Evolutionary conservation across 2,797 vertebrate genomes (phyloP).

Genomic region (Erpetoichthys calabaricus): DNA sequence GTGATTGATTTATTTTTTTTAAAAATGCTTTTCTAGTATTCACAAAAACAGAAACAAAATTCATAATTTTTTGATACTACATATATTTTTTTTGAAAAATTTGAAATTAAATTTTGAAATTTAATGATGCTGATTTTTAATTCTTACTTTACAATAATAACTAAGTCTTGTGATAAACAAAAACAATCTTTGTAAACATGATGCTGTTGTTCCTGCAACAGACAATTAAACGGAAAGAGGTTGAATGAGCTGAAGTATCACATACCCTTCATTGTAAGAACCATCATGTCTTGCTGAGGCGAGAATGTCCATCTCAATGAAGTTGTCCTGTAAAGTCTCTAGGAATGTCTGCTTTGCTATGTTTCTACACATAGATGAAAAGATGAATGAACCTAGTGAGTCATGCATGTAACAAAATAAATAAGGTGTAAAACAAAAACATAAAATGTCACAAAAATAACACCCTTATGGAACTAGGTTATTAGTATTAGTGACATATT

Average conservation of each 20-base stretch:
- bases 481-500: slow-evolving; percentile 23
- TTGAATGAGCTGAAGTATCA: slow-evolving; percentile 42
- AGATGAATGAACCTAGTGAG: slow-evolving; percentile 85
- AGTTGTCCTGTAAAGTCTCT: slow-evolving; percentile 99
- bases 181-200: too few species aligned
- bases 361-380: slow-evolving; percentile 98
- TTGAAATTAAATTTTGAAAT: too few species aligned
- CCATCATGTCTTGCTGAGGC: slow-evolving; percentile 81
- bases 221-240: too few species aligned
- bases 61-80: too few species aligned
- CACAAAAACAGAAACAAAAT: too few species aligned
- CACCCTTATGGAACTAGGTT: slow-evolving; percentile 52
- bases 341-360: slow-evolving; percentile 99
- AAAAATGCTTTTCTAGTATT: too few species aligned
- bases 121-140: too few species aligned
- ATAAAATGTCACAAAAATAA: slow-evolving; percentile 22
- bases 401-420: slow-evolving; percentile 59
- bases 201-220: too few species aligned
- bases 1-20: too few species aligned
- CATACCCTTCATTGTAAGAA: slow-evolving; percentile 92
- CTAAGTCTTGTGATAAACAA: too few species aligned
- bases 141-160: too few species aligned
- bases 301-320: slow-evolving; percentile 99
- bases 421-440: slow-evolving; percentile 14
- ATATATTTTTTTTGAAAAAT: too few species aligned